A percentile compares a stretch with the other conserved stretches of the same genome.
Conservation (phyloP, 2,797 vertebrate species). For the Pitangus sulphuratus region DNA sequence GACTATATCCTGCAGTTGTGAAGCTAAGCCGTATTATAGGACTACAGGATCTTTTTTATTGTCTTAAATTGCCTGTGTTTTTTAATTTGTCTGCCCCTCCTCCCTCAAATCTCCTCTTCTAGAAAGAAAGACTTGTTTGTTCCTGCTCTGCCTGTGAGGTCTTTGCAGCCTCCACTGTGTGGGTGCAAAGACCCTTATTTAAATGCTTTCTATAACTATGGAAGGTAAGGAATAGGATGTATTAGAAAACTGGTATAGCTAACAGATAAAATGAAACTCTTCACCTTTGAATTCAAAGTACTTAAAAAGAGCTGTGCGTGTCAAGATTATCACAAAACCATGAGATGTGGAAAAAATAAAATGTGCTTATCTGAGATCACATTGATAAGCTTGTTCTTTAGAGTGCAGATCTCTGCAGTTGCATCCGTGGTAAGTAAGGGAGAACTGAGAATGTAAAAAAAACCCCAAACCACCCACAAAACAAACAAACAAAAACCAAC, state of each 20-base stretch:
- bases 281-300: neutral
- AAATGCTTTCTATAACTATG: conserved; percentile 56
- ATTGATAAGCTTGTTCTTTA: neutral
- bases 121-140: conserved; percentile 78
- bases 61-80: conserved; percentile 9
- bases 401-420: neutral
- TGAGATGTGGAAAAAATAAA: neutral
- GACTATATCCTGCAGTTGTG: neutral
- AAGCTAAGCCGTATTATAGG: neutral
- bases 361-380: neutral
- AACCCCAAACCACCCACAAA: neutral
- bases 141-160: conserved; percentile 78
- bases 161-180: conserved; percentile 56
- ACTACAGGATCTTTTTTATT: neutral
- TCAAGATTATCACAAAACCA: neutral
- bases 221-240: conserved; percentile 57
- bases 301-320: neutral
- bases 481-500: neutral
- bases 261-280: conserved; percentile 7
- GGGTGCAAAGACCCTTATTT: conserved; percentile 64
- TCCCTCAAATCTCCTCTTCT: conserved; percentile 39
- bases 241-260: conserved; percentile 13
- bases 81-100: conserved; percentile 44
- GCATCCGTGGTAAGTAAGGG: neutral
- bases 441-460: neutral